Evolutionary conservation across 2,113 vertebrate species (phyloP).

Genomic region (Nothocercus julius): DNA sequence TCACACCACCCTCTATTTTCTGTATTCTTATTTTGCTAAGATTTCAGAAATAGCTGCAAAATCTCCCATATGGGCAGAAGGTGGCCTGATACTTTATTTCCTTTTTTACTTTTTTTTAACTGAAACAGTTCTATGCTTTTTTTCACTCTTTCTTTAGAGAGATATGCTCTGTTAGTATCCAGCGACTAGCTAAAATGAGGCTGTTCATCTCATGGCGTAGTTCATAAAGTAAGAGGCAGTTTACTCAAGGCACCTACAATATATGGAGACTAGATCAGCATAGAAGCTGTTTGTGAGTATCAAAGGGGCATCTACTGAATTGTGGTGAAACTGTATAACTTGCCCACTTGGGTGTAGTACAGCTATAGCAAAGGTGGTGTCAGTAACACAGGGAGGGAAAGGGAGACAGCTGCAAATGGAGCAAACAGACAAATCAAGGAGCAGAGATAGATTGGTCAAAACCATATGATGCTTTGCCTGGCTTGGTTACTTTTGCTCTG

Average conservation of each 20-base stretch:
- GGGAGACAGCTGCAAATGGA: neutral
- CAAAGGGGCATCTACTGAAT: neutral
- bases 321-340: neutral
- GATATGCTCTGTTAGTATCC: neutral
- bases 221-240: neutral
- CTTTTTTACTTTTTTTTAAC: neutral
- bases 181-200: neutral
- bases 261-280: neutral
- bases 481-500: neutral
- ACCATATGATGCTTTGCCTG: fast-evolving
- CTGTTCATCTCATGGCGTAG: neutral
- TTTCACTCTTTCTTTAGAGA: neutral
- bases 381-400: neutral
- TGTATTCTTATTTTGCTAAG: neutral
- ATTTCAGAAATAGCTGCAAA: neutral
- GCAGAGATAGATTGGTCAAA: neutral
- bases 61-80: neutral
- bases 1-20: neutral
- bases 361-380: neutral
- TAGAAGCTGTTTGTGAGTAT: neutral
- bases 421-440: neutral
- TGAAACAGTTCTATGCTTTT: neutral
- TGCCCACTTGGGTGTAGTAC: neutral
- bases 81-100: neutral
- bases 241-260: neutral